Evolutionary conservation across 2,888 invertebrate genomes (phyloP).

Genomic region (Drosophila prolongata): DNA sequence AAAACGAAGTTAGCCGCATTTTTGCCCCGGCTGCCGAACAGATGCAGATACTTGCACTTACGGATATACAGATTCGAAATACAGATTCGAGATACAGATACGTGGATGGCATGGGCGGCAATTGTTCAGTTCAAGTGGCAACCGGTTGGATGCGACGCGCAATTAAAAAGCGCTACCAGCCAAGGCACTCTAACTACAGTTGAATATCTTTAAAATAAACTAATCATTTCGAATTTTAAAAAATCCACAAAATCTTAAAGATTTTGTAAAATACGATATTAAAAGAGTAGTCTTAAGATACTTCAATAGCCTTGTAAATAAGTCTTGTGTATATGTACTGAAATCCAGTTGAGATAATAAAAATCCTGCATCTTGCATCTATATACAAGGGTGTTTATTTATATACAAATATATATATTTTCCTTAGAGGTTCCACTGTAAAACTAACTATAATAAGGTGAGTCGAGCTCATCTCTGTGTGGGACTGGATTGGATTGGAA

Average conservation of each 20-base stretch:
- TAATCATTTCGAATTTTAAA: not conserved
- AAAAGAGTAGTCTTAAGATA: too few relatives aligned
- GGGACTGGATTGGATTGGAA: constrained; percentile 31
- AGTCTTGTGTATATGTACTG: too few relatives aligned
- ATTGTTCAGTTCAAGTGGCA: constrained; percentile 45
- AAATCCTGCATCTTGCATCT: too few relatives aligned
- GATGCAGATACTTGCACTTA: constrained; percentile 40
- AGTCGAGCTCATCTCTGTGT: constrained; percentile 55
- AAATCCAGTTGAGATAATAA: too few relatives aligned
- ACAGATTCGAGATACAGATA: constrained; percentile 37
- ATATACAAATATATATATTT: too few relatives aligned
- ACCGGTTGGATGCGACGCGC: constrained; percentile 51
- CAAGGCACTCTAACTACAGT: constrained; percentile 29
- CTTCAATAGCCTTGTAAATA: too few relatives aligned
- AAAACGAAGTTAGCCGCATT: constrained; percentile 45
- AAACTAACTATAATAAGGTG: constrained; percentile 18
- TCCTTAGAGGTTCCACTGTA: not conserved
- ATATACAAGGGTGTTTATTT: too few relatives aligned
- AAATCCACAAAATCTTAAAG: too few relatives aligned
- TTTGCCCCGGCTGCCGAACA: constrained; percentile 39
- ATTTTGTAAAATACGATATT: too few relatives aligned
- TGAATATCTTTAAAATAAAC: too few relatives aligned
- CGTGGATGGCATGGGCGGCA: constrained; percentile 42
- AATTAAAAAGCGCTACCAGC: constrained; percentile 64
- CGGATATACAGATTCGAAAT: constrained; percentile 40